A percentile compares a stretch with the other conserved stretches of the same genome.
phyloP scores from a whole-genome alignment of 1,140 invertebrate genomes.

The Drosophila gunungcola region DNA sequence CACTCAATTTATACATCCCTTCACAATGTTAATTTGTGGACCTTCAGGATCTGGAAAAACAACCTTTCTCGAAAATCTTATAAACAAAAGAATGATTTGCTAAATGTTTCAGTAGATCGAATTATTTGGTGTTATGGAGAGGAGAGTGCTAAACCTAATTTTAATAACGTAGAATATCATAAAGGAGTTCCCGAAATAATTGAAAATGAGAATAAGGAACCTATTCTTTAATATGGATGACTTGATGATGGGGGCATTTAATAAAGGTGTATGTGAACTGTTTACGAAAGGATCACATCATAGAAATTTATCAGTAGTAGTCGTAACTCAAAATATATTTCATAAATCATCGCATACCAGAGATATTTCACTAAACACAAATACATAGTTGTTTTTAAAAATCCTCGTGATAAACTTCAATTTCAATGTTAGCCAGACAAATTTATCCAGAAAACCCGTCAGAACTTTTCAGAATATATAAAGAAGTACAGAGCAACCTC shows the following conservation, averaged over 20 bases:
- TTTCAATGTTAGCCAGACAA: slow-evolving; percentile 10
- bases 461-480: slow-evolving; percentile 7
- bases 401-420: slow-evolving; percentile 1
- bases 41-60: background rate
- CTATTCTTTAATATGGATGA: too few relatives aligned
- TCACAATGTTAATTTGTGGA: slow-evolving; percentile 5
- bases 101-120: slow-evolving; percentile 1
- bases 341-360: slow-evolving; percentile 5
- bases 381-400: slow-evolving; percentile 5
- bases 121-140: slow-evolving; percentile 6
- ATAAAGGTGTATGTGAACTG: slow-evolving; percentile 7
- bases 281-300: slow-evolving; percentile 6
- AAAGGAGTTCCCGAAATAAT: too few relatives aligned
- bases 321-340: slow-evolving; percentile 2
- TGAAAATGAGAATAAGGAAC: too few relatives aligned
- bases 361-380: slow-evolving; percentile 1
- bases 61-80: slow-evolving; percentile 1
- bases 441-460: slow-evolving; percentile 4
- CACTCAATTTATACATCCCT: background rate
- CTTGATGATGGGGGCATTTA: background rate
- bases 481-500: slow-evolving; percentile 2
- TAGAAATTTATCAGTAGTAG: slow-evolving; percentile 8
- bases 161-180: too few relatives aligned
- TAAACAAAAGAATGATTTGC: background rate
- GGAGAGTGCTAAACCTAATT: too few relatives aligned